Conservation (phyloP, 2,797 vertebrate genomes). For the Cephalopachus bancanus region DNA sequence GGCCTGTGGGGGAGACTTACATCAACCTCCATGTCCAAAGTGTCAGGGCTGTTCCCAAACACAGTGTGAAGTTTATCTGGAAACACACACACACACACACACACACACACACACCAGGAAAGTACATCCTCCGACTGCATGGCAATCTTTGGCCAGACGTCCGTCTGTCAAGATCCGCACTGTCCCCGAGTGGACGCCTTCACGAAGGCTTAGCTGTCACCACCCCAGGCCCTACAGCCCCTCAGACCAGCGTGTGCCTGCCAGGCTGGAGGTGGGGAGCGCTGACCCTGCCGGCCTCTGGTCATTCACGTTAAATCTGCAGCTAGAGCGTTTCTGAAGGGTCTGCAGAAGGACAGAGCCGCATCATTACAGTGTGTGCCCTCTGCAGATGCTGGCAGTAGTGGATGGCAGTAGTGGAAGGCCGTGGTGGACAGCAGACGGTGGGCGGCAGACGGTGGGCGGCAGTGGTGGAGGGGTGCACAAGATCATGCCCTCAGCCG, state of each 20-base stretch:
- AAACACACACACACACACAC: neutral
- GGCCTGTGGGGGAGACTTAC: neutral
- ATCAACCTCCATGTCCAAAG: neutral
- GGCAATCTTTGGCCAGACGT: neutral
- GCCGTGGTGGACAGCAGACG: no score
- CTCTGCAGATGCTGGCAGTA: neutral
- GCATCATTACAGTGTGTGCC: rapidly evolving
- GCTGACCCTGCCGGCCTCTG: neutral
- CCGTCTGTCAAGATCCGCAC: rapidly evolving
- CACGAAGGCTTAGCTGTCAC: rapidly evolving
- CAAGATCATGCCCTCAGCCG: no score
- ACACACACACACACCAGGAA: neutral
- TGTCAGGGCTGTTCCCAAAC: neutral
- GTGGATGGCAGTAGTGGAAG: no score
- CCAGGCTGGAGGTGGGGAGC: rapidly evolving
- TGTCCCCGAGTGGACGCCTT: rapidly evolving
- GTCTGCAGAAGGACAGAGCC: neutral
- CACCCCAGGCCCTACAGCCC: rapidly evolving
- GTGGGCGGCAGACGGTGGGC: no score
- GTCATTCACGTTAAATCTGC: rapidly evolving
- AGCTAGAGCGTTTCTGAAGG: neutral
- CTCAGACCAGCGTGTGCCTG: neutral
- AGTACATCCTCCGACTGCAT: rapidly evolving
- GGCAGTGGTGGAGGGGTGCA: no score
- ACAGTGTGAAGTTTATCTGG: neutral